Conservation (phyloP, 2,888 invertebrate genomes). For the Andrena dorsata region DNA sequence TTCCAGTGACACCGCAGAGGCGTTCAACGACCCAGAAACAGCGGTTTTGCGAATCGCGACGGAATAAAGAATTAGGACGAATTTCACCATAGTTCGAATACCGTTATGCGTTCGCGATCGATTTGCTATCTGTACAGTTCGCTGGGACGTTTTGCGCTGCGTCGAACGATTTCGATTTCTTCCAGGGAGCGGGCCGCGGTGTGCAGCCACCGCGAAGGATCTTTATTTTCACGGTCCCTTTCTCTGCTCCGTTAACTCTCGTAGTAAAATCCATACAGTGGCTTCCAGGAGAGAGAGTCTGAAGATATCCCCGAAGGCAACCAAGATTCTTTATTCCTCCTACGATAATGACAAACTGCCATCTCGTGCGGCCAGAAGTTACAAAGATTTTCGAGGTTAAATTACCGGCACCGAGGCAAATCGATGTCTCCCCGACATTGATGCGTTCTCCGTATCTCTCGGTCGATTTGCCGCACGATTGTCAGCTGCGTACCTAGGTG, state of each 20-base stretch:
- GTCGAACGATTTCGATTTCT: conserved; percentile 29
- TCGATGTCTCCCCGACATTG: no score
- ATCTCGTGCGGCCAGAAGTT: no score
- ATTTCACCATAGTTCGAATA: conserved; percentile 60
- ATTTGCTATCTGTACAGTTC: conserved; percentile 42
- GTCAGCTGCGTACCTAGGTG: no score
- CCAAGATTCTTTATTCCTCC: no score
- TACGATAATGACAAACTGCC: no score
- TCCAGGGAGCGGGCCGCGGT: not conserved
- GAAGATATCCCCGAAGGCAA: no score
- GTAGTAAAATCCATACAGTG: not conserved
- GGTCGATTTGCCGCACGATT: no score
- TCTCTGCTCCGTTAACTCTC: not conserved
- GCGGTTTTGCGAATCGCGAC: conserved; percentile 27
- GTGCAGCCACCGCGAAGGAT: not conserved
- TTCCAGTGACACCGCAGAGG: not conserved
- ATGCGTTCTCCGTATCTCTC: no score
- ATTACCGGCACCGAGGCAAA: no score
- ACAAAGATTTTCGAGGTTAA: no score
- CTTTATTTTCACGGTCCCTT: conserved; percentile 13
- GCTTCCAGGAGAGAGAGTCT: no score
- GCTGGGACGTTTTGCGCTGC: conserved; percentile 21
- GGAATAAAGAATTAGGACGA: conserved; percentile 59
- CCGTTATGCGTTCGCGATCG: conserved; percentile 52
- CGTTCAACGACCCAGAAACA: not conserved